Evolutionary conservation across 2,113 vertebrate species (phyloP), one percentile per base, ranked within the genome.

Genomic region (Oncorhynchus kisutch): DNA sequence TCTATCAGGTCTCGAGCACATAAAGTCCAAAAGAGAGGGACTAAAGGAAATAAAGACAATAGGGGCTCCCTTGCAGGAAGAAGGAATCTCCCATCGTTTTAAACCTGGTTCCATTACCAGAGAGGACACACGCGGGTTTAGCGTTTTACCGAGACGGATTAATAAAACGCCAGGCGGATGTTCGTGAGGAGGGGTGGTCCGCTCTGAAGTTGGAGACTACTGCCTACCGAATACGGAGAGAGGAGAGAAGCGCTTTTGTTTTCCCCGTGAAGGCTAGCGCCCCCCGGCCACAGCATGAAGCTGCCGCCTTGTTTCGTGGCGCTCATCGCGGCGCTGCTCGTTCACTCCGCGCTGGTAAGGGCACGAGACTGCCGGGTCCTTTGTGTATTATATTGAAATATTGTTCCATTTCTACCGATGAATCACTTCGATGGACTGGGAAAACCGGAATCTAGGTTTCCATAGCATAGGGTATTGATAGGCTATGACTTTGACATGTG

Each of bases 291-390:
- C 76, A 90, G 82, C 87, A 94, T 94, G 93, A 92, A 92, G 91
- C 92, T 92, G 87, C 92, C 89, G 27, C 91, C 89, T 24, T 88
- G 90, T 84, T 89, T 93, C 70, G 76, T 91, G 71, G 84, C 93
- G 87, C 80, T 54, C 51, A 4, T 94, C 65, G 71, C 88, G 86
- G 90, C 91, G 83, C 85, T 93, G 80, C 78, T 92, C 16, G 88
- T 87, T 78, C 90, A 86, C 80, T 78, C 89, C 45, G 85, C 91
- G 81, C 82, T 80, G 93, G 93, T 93, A 90, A 92, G 51, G 12
- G 91, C 74, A 14, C 66, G 71, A 79, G 48, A 60, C n/a, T 72
- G 39, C 39, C 39, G 39, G 39, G 39, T 45, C 39, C 39, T 45
- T 45, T 45, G 39, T 45, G 76, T 34, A 29, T 73, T 76, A 78